phyloP scores from a whole-genome alignment of 2,888 invertebrate species.

The Campaea margaritaria region DNA sequence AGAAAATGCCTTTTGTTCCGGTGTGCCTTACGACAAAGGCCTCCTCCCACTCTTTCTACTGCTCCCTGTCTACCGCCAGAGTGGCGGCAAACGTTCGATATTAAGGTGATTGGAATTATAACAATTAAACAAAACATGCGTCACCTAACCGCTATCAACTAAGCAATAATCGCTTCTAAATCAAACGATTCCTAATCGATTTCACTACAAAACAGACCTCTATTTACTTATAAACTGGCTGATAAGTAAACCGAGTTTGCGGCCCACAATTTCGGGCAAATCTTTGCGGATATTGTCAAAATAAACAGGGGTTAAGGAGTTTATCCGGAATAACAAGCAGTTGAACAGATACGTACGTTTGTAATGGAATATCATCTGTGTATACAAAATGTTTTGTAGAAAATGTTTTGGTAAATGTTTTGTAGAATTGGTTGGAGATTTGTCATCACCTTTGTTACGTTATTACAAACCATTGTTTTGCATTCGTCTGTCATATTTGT shows the following conservation, averaged over 20 bases:
- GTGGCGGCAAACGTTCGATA: no score
- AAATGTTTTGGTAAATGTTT: slow-evolving; percentile 1
- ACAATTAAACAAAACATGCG: no score
- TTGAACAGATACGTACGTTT: slow-evolving; percentile 20
- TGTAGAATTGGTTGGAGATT: neutral
- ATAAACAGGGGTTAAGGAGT: slow-evolving; percentile 26
- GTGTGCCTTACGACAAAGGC: no score
- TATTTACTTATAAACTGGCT: slow-evolving; percentile 3
- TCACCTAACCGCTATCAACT: neutral
- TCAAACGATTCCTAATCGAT: no score
- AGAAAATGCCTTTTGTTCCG: no score
- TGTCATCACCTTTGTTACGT: neutral
- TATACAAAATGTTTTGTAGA: slow-evolving; percentile 1
- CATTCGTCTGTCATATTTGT: no score
- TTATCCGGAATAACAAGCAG: slow-evolving; percentile 30
- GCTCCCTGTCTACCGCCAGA: no score
- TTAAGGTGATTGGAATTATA: no score
- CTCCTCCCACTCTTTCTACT: no score
- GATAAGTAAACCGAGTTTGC: slow-evolving; percentile 1
- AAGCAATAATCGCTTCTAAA: neutral
- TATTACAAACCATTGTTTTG: no score
- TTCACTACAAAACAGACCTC: neutral
- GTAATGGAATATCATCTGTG: slow-evolving; percentile 13
- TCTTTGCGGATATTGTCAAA: slow-evolving; percentile 33
- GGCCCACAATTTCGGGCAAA: slow-evolving; percentile 20